Percentiles rank a stretch among this genome's conserved stretches.
phyloP scores from a whole-genome alignment of 2,888 invertebrate genomes.

The Parnassius apollo region DNA sequence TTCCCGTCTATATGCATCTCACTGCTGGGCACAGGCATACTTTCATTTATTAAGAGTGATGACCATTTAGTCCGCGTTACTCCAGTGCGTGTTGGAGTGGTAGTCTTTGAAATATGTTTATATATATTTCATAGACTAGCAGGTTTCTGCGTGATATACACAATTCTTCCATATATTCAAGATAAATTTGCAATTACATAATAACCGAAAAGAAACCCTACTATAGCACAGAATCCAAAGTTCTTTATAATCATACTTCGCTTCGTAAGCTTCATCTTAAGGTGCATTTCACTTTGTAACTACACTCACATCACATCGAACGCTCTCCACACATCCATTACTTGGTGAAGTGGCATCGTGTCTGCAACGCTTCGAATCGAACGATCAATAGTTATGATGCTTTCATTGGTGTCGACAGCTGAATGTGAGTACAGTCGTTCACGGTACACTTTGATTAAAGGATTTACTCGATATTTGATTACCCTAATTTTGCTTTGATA shows the following conservation, averaged over 20 bases:
- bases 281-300: constrained; percentile 24
- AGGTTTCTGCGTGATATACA: too few species aligned
- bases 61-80: too few species aligned
- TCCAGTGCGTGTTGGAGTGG: too few species aligned
- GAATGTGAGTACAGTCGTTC: constrained; percentile 25
- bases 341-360: constrained; percentile 35
- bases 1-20: too few species aligned
- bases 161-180: too few species aligned
- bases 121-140: too few species aligned
- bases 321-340: constrained; percentile 35
- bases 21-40: too few species aligned
- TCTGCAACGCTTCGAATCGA: constrained; percentile 29
- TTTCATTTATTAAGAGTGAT: too few species aligned
- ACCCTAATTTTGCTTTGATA: too few species aligned
- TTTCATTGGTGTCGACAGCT: constrained; percentile 32
- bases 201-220: constrained; percentile 11
- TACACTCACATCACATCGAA: constrained; percentile 20
- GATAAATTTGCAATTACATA: too few species aligned
- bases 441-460: constrained; percentile 11
- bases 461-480: constrained; percentile 20
- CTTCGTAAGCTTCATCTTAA: constrained; percentile 22
- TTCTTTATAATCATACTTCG: constrained; percentile 14
- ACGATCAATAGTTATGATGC: constrained; percentile 37
- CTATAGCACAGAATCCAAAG: constrained; percentile 19
- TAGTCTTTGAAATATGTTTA: too few species aligned